Evolutionary conservation across 2,797 vertebrate genomes (phyloP), one percentile per base, ranked within the genome.

Genomic region (Phataginus tetradactyla): DNA sequence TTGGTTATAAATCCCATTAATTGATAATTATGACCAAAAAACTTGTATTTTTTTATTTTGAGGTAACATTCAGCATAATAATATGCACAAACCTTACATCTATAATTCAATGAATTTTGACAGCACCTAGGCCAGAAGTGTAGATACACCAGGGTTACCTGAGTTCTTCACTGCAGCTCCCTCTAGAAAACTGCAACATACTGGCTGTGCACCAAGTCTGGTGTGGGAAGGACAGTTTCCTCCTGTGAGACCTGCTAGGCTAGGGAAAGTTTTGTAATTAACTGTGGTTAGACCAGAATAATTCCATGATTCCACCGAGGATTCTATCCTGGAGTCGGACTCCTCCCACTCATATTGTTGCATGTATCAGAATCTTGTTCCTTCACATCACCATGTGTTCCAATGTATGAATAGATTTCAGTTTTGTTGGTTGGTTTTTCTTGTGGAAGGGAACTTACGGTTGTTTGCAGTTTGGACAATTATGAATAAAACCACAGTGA

Each of bases 161-260:
- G 15, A 34, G 3, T 86, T 8, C 7, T 25, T 63, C 29, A 71
- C 11, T 23, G 11, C 7, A 72, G 23, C 13, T n/a, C 10, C 20
- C 12, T 79, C 34, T 20, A 57, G n/a, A 61, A 93, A 88, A 45
- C 1, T 68, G 20, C 18, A 59, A 23, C 2, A 2, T n/a, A 1
- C 23, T 23, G 14, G 1, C 49, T 83, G 3, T 72, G 20, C 5
- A 32, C 29, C 27, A 71, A 37, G 18, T n/a, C 21, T 59, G 11
- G 4, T 92, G 29, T 69, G 53, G 20, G 51, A 39, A 80, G 17
- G 7, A 4, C 1, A 10, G 15, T 5, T 53, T 1, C 79, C 15
- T 5, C 15, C 0, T 32, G 2, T 0, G 17, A 59, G 3, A 2
- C 1, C 6, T 37, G 23, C 8, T 68, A 21, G n/a, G 23, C 15